Evolutionary conservation across 2,797 vertebrate genomes (phyloP).

Genomic region (Cuniculus paca): DNA sequence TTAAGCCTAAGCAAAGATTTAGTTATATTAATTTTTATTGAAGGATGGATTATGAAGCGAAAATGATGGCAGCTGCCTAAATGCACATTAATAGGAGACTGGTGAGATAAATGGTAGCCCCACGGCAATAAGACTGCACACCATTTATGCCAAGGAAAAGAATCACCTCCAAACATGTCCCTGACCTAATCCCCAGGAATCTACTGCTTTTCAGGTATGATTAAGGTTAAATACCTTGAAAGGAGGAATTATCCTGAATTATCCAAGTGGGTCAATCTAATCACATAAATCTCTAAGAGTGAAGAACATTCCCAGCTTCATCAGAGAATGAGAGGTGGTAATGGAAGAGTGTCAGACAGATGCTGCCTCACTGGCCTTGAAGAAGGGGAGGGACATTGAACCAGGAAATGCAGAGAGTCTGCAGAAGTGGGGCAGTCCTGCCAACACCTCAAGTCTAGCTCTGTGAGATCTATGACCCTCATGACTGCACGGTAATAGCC

Average conservation of each 20-base stretch:
- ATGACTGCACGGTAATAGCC: not conserved
- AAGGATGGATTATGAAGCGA: not conserved
- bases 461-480: fast-evolving
- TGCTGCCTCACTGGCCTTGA: not conserved
- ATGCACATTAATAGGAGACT: fast-evolving
- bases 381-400: too few relatives aligned
- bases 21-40: not conserved
- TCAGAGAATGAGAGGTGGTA: not conserved
- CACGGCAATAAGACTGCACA: fast-evolving
- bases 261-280: not conserved
- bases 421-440: not conserved
- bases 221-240: not conserved
- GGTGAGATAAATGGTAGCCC: too few relatives aligned
- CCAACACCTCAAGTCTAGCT: not conserved
- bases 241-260: not conserved
- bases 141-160: fast-evolving
- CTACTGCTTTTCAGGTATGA: not conserved
- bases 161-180: not conserved
- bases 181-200: not conserved
- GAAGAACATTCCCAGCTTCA: not conserved
- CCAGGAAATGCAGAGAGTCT: not conserved
- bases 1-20: not conserved
- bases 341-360: not conserved
- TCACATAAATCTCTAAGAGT: not conserved
- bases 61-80: not conserved